These are phyloP conservation scores for Piaya cayana DNA, from an alignment of 2,113 vertebrate species.

Conservation along the genomic window DNA sequence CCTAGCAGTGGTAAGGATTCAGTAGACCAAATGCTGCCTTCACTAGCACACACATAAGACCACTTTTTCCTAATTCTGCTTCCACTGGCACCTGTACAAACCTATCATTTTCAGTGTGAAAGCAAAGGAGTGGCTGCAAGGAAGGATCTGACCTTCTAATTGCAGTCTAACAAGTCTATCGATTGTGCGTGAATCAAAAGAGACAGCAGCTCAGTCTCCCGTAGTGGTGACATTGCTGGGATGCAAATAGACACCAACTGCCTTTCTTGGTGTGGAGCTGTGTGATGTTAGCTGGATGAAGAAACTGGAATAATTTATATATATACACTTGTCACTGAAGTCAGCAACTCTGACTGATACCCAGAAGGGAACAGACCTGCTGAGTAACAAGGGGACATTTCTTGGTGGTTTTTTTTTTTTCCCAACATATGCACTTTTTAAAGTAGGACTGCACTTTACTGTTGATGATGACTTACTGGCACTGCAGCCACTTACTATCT, in stretches of 20 bases:
- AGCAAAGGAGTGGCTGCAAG: not conserved
- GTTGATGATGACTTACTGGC: constrained; percentile 2
- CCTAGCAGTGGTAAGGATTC: not conserved
- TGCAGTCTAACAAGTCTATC: not conserved
- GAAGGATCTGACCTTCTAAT: not conserved
- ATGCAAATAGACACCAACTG: not conserved
- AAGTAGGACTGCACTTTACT: not conserved
- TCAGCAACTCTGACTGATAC: not conserved
- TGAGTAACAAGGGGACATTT: not conserved
- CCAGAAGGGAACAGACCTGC: not conserved
- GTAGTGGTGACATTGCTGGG: not conserved
- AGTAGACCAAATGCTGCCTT: not conserved
- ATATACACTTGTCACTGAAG: not conserved
- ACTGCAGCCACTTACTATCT: not conserved
- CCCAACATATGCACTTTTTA: not conserved
- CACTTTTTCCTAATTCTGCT: not conserved
- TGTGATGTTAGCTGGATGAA: not conserved
- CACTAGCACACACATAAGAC: not conserved
- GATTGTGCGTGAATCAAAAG: not conserved
- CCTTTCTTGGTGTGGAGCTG: not conserved
- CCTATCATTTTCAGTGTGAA: not conserved
- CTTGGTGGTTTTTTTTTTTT: not conserved
- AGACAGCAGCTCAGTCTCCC: not conserved
- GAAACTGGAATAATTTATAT: not conserved
- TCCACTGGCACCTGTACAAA: not conserved